Percentiles rank a stretch among this genome's conserved stretches.
These are phyloP conservation scores for Ataeniobius toweri DNA, from an alignment of 2,797 vertebrate species.

Conservation along the genomic window DNA sequence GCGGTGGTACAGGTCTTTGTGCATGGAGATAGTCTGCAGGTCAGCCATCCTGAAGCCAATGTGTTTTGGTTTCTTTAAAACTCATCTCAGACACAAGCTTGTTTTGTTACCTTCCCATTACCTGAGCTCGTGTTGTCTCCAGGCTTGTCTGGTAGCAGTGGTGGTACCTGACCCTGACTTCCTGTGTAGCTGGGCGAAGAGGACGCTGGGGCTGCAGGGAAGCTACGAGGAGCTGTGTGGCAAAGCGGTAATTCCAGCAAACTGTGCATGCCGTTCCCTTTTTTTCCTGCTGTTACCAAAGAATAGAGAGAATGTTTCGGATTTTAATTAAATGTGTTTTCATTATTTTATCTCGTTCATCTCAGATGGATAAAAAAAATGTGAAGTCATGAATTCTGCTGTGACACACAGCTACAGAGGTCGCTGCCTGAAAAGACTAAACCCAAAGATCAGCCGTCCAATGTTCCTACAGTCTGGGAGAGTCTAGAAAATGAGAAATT, in stretches of 20 bases:
- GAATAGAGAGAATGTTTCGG: no score
- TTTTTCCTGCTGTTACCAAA: no score
- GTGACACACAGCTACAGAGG: no score
- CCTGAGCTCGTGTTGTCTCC: background rate
- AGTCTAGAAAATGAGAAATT: no score
- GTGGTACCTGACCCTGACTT: constrained; percentile 90
- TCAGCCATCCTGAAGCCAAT: constrained; percentile 44
- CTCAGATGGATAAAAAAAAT: no score
- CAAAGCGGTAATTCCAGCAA: constrained; percentile 77
- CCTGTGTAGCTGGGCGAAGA: constrained; percentile 85
- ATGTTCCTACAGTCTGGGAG: no score
- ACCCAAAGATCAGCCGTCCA: no score
- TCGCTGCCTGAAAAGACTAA: no score
- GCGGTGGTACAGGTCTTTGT: constrained; percentile 90
- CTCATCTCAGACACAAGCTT: background rate
- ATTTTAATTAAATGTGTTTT: no score
- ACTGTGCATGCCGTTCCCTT: background rate
- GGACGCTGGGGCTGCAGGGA: constrained; percentile 81
- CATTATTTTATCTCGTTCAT: no score
- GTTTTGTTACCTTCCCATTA: background rate
- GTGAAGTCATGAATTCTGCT: no score
- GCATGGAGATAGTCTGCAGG: constrained; percentile 95
- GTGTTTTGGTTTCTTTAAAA: background rate
- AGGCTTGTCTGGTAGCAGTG: constrained; percentile 90
- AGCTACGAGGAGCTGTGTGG: constrained; percentile 87